phyloP scores from a whole-genome alignment of 2,888 invertebrate genomes.

The Herminia tarsipennalis region DNA sequence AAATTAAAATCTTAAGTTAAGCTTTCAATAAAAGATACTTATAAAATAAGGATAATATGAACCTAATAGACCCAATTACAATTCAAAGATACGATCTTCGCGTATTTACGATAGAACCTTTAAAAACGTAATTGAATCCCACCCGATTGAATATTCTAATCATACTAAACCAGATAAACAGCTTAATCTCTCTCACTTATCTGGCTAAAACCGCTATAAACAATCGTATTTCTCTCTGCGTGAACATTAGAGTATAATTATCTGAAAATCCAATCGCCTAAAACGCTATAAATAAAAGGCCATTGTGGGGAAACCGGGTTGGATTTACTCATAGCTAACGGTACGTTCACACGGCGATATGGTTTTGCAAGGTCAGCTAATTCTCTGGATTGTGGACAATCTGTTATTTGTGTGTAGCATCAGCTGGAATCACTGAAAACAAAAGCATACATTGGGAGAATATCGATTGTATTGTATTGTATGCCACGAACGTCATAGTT shows the following conservation, averaged over 20 bases:
- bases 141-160: conserved; percentile 37
- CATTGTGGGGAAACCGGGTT: conserved; percentile 40
- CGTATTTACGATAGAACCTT: conserved; percentile 24
- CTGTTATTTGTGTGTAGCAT: too few species aligned
- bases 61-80: not conserved
- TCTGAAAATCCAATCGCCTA: conserved; percentile 49
- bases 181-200: conserved; percentile 43
- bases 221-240: conserved; percentile 45
- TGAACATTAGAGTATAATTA: conserved; percentile 51
- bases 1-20: not conserved
- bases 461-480: too few species aligned
- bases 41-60: not conserved
- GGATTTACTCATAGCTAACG: conserved; percentile 42
- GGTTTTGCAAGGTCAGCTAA: not conserved
- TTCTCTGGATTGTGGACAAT: not conserved
- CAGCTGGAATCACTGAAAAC: too few species aligned
- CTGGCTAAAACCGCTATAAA: conserved; percentile 45
- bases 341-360: conserved; percentile 5
- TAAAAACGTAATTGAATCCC: conserved; percentile 36
- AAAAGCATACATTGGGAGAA: too few species aligned
- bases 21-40: not conserved
- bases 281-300: conserved; percentile 57
- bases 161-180: conserved; percentile 38
- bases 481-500: too few species aligned
- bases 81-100: conserved; percentile 23